phyloP scores from a whole-genome alignment of 2,888 invertebrate species.

The Meghimatium bilineatum region DNA sequence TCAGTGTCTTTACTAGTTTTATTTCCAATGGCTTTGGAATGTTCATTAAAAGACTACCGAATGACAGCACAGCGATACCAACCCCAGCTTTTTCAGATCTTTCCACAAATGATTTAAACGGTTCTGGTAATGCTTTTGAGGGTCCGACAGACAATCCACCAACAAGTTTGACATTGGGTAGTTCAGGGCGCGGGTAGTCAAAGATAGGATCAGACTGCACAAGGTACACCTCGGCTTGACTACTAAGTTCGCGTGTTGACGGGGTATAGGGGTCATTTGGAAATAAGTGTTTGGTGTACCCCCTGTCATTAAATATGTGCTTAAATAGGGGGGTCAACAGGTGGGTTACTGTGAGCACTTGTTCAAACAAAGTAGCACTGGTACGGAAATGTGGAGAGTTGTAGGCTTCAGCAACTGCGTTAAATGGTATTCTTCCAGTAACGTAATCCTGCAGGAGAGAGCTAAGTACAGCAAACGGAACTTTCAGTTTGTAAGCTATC shows the following conservation, averaged over 20 bases:
- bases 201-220: slow-evolving; percentile 41
- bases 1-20: slow-evolving; percentile 10
- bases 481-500: not conserved
- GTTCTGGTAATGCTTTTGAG: slow-evolving; percentile 10
- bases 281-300: not conserved
- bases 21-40: not conserved
- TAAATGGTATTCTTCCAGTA: not conserved
- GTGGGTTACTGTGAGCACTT: not conserved
- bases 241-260: slow-evolving; percentile 22
- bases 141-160: slow-evolving; percentile 23
- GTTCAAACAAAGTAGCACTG: not conserved
- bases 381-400: not conserved
- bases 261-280: not conserved
- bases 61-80: not conserved
- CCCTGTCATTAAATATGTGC: not conserved
- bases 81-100: not conserved
- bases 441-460: not conserved
- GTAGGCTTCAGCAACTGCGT: not conserved
- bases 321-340: not conserved
- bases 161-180: slow-evolving; percentile 45
- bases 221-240: slow-evolving; percentile 39
- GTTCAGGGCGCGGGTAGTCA: slow-evolving; percentile 36
- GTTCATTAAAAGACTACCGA: slow-evolving; percentile 10
- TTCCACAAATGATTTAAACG: slow-evolving; percentile 18
- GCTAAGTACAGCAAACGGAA: not conserved